Percentiles rank a stretch among this genome's conserved stretches.
Conservation (phyloP, 2,797 vertebrate species). For the Myotis findleyi region DNA sequence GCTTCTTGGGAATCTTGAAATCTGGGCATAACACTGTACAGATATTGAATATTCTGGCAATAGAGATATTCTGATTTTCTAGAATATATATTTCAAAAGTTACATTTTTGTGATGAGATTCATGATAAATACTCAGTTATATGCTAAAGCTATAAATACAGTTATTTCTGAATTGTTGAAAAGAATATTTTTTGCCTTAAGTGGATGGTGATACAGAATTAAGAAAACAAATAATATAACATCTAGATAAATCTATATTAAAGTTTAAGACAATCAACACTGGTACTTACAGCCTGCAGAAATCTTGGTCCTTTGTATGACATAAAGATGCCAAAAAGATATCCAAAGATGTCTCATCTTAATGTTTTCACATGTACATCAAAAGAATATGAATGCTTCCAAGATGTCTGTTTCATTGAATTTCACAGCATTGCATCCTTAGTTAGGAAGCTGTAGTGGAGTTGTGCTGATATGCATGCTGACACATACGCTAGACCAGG, state of each 20-base stretch:
- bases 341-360: conserved; percentile 19
- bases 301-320: conserved; percentile 37
- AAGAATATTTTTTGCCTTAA: neutral
- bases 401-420: conserved; percentile 64
- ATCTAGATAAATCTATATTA: neutral
- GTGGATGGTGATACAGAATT: neutral
- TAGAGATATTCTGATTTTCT: conserved; percentile 41
- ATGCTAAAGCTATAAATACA: neutral
- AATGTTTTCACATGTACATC: conserved; percentile 54
- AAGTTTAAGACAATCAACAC: neutral
- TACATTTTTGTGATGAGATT: neutral
- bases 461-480: neutral
- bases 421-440: conserved; percentile 60
- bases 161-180: conserved; percentile 35
- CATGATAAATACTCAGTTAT: neutral
- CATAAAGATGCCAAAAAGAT: conserved; percentile 36
- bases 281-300: conserved; percentile 15
- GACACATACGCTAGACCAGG: neutral
- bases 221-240: conserved; percentile 46
- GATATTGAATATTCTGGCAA: neutral
- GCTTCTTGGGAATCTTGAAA: too few species aligned
- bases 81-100: conserved; percentile 39
- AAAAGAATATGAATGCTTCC: conserved; percentile 52
- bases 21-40: neutral
- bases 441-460: conserved; percentile 36